A percentile compares a stretch with the other conserved stretches of the same genome.
phyloP scores from a whole-genome alignment of 2,888 invertebrate genomes.

The Rhaphigaster nebulosa region DNA sequence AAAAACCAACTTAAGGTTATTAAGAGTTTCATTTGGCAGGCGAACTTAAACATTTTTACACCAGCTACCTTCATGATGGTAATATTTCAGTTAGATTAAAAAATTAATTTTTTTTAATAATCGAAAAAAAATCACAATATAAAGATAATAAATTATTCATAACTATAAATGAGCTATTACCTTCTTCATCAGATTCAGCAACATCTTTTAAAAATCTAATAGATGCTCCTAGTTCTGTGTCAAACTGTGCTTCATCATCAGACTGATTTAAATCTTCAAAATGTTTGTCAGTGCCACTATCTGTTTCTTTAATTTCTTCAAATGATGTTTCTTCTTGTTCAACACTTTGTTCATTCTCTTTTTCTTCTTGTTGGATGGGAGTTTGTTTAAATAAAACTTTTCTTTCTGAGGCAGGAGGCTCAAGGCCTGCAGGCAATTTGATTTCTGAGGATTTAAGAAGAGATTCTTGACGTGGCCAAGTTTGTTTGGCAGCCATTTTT shows the following conservation, averaged over 20 bases:
- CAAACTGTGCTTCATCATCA: background rate
- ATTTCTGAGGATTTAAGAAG: conserved; percentile 52
- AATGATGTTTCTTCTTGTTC: conserved; percentile 36
- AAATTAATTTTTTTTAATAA: background rate
- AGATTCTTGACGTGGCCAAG: conserved; percentile 61
- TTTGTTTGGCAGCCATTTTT: conserved; percentile 49
- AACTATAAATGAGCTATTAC: background rate
- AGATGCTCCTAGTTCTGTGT: background rate
- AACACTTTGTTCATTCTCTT: conserved; percentile 38
- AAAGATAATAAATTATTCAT: background rate
- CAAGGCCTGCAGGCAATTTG: background rate
- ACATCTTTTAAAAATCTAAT: conserved; percentile 53
- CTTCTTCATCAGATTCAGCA: conserved; percentile 61
- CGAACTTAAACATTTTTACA: too few species aligned
- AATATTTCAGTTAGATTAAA: too few species aligned
- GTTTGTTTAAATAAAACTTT: background rate
- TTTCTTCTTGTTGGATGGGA: background rate
- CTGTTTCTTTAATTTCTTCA: conserved; percentile 44
- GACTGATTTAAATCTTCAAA: background rate
- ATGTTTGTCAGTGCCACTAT: background rate
- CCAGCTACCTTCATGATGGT: too few species aligned
- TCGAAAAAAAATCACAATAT: background rate
- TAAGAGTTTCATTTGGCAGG: too few species aligned
- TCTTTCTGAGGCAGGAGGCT: background rate
- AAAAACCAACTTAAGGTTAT: too few species aligned